Conservation (phyloP, 2,888 invertebrate species). For the Athalia rosae region DNA sequence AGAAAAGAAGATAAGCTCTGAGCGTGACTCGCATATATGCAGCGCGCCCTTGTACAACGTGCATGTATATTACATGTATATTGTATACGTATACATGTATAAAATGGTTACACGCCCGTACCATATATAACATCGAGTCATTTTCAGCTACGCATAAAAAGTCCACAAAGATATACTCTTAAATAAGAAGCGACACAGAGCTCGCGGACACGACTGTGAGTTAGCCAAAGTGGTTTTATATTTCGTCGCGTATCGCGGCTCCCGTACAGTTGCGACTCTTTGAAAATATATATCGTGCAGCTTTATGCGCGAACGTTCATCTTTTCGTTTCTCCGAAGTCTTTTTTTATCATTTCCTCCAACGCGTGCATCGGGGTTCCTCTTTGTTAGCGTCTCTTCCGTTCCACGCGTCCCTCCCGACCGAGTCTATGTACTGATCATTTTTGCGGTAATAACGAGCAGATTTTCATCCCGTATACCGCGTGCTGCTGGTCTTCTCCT, state of each 20-base stretch:
- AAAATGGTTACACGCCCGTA: neutral
- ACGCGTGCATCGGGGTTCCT: no score
- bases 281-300: slow-evolving; percentile 10
- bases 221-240: slow-evolving; percentile 13
- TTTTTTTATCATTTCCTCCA: no score
- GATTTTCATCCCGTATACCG: no score
- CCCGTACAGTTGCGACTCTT: neutral
- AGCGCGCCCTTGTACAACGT: slow-evolving; percentile 14
- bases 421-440: no score
- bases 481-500: no score
- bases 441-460: no score
- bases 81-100: neutral
- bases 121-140: neutral
- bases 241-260: slow-evolving; percentile 8
- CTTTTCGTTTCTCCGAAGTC: neutral
- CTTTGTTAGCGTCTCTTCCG: no score
- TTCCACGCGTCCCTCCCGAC: no score
- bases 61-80: neutral
- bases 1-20: slow-evolving; percentile 32
- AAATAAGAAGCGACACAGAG: slow-evolving; percentile 4
- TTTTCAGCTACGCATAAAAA: slow-evolving; percentile 29
- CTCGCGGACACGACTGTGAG: neutral
- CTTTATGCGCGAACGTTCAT: slow-evolving; percentile 1
- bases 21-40: slow-evolving; percentile 28
- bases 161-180: slow-evolving; percentile 11